Percentiles rank a stretch among this genome's conserved stretches.
These are phyloP conservation scores for Peromyscus attwateri DNA, from an alignment of 2,797 vertebrate species.

Conservation along the genomic window DNA sequence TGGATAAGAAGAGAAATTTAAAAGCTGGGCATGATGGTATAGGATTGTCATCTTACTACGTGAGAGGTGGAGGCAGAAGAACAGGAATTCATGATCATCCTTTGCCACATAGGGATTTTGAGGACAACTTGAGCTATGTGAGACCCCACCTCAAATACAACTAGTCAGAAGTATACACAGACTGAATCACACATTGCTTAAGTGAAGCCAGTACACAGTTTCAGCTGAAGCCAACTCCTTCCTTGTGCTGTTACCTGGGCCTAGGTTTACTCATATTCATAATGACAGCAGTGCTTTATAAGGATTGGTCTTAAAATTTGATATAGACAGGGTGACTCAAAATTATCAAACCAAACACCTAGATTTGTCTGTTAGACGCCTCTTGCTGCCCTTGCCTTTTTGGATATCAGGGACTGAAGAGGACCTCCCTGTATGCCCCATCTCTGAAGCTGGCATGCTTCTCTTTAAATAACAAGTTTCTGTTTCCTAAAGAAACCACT, in stretches of 20 bases:
- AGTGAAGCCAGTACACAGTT: not conserved
- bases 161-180: not conserved
- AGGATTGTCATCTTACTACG: not conserved
- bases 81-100: not conserved
- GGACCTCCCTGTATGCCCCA: not conserved
- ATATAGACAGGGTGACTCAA: not conserved
- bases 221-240: not conserved
- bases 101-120: not conserved
- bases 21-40: not conserved
- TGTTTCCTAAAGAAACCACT: slow-evolving; percentile 51
- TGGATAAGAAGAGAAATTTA: not conserved
- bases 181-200: not conserved
- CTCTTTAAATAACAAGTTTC: slow-evolving; percentile 41
- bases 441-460: not conserved
- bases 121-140: not conserved
- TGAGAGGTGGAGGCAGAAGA: not conserved
- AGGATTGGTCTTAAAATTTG: slow-evolving; percentile 1
- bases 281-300: not conserved
- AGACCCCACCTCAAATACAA: not conserved
- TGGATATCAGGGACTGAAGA: slow-evolving; percentile 23
- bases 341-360: not conserved
- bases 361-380: not conserved
- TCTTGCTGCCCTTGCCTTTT: not conserved
- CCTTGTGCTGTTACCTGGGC: not conserved
- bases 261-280: not conserved